Conservation (phyloP, 2,888 invertebrate genomes). For the Augiades crinisus region DNA sequence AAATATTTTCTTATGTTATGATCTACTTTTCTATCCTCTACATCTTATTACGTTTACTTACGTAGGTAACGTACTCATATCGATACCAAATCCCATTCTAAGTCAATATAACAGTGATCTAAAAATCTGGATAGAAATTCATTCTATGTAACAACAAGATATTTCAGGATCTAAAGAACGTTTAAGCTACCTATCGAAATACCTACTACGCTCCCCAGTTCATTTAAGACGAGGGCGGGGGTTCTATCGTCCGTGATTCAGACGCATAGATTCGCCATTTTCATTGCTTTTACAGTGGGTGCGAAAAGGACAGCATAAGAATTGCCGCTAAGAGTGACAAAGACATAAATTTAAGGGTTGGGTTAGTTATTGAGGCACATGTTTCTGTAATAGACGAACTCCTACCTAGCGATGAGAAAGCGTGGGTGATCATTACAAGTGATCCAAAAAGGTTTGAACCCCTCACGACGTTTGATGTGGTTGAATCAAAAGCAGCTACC, state of each 20-base stretch:
- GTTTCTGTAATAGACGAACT: constrained; percentile 36
- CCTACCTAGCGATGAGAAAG: constrained; percentile 24
- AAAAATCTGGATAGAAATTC: constrained; percentile 28
- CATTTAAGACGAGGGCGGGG: constrained; percentile 75
- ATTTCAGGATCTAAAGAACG: constrained; percentile 30
- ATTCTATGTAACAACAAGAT: constrained; percentile 37
- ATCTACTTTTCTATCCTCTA: no score
- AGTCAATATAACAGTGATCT: background rate
- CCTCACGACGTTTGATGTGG: background rate
- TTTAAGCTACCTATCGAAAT: constrained; percentile 38
- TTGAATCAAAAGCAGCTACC: no score
- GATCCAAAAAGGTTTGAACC: constrained; percentile 8
- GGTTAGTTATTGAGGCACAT: constrained; percentile 67
- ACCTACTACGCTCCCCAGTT: constrained; percentile 68
- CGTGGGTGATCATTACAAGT: constrained; percentile 15
- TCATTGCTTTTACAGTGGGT: constrained; percentile 70
- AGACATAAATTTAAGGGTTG: constrained; percentile 57
- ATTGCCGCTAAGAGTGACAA: constrained; percentile 48
- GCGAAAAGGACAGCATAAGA: constrained; percentile 48
- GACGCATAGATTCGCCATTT: constrained; percentile 76
- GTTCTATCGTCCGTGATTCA: constrained; percentile 66
- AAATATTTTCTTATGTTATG: no score
- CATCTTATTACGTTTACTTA: no score
- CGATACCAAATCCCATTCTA: no score
- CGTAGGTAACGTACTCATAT: no score